Evolutionary conservation across 2,888 invertebrate species (phyloP), one percentile per base, ranked within the genome.

Genomic region (Drosophila prostipennis): DNA sequence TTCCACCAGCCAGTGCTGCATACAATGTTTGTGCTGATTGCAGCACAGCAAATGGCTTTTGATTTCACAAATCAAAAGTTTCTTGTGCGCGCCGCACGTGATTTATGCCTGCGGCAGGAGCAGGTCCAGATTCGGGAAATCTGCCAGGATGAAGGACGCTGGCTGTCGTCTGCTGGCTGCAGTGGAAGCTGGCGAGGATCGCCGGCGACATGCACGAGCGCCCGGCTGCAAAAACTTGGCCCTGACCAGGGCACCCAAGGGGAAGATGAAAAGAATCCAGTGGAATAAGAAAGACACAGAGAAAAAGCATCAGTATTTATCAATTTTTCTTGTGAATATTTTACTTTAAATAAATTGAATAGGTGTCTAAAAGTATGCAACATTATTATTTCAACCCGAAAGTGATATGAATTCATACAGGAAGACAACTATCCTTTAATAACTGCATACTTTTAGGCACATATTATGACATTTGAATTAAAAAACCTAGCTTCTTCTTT

Each of bases 61-160:
- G 90, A 90, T 90, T 90, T 89, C 88, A 85, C 81, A 90, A 90
- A 90, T 90, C 90, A 90, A 90, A 90, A 90, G 86, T 90, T 90
- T 88, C 82, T 89, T 90, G 87, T 86, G 87, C 76, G 72, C 77
- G 37, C 45, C 45, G 90, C 87, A 89, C 90, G 90, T 90, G 90
- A 90, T 90, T 90, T 90, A 90, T 90, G 88, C 86, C 82, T 87
- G 87, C 77, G 77, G 82, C 76, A 76, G 56, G 48, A 55, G 57
- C 55, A 53, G 14, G 42, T 51, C 34, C 55, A 51, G 43, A 58
- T 48, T 59, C 46, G 14, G n/a, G 37, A 45, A 29, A 45, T 45
- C 45, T 45, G 19, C 57, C 19, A 11, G 29, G 29, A 56, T 37
- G 29, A 29, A 29, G 37, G 51, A 57, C 49, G 40, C 51, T 26